phyloP scores from a whole-genome alignment of 2,888 invertebrate species.

The Balanococcus diminutus region DNA sequence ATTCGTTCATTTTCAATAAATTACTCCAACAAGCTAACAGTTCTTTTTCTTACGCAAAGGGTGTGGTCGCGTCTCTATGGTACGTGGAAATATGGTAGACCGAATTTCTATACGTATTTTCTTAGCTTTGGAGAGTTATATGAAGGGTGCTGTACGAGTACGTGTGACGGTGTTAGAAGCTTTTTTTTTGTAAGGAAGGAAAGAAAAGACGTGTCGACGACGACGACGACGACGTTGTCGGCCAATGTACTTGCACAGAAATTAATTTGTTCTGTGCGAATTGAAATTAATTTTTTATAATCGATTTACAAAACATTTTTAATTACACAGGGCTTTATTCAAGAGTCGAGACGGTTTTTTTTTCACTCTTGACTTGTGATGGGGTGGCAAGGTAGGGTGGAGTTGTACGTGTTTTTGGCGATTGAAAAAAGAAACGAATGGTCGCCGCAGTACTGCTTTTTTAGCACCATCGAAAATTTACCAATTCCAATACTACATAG shows the following conservation, averaged over 20 bases:
- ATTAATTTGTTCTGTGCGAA: not conserved
- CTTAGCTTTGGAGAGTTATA: not conserved
- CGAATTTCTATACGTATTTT: not conserved
- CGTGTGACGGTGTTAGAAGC: not conserved
- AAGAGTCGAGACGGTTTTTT: not conserved
- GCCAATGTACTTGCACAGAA: not conserved
- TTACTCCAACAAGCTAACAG: not conserved
- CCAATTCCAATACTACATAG: no score
- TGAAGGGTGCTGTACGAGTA: not conserved
- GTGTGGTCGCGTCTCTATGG: not conserved
- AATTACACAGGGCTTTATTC: not conserved
- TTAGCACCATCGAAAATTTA: no score
- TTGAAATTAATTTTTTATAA: conserved; percentile 14
- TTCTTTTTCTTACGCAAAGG: not conserved
- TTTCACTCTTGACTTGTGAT: no score
- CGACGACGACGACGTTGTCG: not conserved
- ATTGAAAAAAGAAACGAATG: no score
- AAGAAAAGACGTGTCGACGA: not conserved
- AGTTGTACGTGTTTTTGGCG: not conserved
- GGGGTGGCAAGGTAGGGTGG: no score
- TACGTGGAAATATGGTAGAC: not conserved
- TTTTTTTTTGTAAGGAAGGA: not conserved
- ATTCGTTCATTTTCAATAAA: no score
- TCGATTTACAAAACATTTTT: not conserved
- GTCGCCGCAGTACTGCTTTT: no score